Conservation (phyloP, 2,888 invertebrate species). For the Brenthis hecate region DNA sequence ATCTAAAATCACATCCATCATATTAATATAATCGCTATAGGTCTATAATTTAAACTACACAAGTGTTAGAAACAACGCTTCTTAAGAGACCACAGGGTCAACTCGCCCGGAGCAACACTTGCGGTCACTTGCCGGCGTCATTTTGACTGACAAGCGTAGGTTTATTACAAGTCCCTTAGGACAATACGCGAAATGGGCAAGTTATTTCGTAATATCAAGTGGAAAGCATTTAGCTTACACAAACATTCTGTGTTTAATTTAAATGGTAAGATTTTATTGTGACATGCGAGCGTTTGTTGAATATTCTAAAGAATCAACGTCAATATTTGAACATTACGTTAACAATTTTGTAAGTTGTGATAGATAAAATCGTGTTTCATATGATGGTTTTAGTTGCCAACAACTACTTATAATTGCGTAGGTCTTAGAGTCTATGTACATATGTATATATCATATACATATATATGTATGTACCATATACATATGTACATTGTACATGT, state of each 20-base stretch:
- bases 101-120: slow-evolving; percentile 43
- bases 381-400: too few species aligned
- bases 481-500: too few species aligned
- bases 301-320: too few species aligned
- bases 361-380: too few species aligned
- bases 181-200: slow-evolving; percentile 24
- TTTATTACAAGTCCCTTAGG: slow-evolving; percentile 35
- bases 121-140: slow-evolving; percentile 49
- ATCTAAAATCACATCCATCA: background rate
- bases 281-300: too few species aligned
- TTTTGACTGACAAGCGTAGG: slow-evolving; percentile 54
- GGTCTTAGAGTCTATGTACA: too few species aligned
- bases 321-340: too few species aligned
- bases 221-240: slow-evolving; percentile 2
- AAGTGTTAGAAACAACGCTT: slow-evolving; percentile 63
- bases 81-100: slow-evolving; percentile 50
- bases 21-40: slow-evolving; percentile 23
- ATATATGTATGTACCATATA: too few species aligned
- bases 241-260: background rate
- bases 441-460: too few species aligned
- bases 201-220: slow-evolving; percentile 22
- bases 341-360: too few species aligned
- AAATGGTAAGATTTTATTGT: too few species aligned
- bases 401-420: too few species aligned
- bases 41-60: slow-evolving; percentile 24